Evolutionary conservation across 2,888 invertebrate species (phyloP).

Genomic region (Steromphala cineraria): DNA sequence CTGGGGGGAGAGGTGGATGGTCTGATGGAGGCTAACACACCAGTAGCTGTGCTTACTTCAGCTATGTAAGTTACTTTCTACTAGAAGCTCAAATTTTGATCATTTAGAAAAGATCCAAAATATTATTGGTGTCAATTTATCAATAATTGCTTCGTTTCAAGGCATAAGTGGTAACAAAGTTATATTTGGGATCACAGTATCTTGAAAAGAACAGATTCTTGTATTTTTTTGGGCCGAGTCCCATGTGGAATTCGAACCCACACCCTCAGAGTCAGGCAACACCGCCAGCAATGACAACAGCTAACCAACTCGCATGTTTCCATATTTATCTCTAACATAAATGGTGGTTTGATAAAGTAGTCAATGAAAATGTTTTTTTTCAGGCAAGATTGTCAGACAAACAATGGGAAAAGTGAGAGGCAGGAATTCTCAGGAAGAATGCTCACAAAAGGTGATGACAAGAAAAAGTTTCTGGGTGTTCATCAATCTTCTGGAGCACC

Average conservation of each 20-base stretch:
- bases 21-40: conserved; percentile 62
- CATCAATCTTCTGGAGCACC: too few species aligned
- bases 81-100: neutral
- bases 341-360: neutral
- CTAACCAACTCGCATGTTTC: too few species aligned
- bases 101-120: neutral
- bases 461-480: conserved; percentile 10
- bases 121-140: too few species aligned
- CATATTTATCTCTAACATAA: too few species aligned
- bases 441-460: conserved; percentile 23
- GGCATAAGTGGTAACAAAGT: too few species aligned
- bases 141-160: too few species aligned
- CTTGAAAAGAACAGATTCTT: too few species aligned
- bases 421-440: conserved; percentile 47
- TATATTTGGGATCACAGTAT: too few species aligned
- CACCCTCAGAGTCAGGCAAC: too few species aligned
- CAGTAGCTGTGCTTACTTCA: conserved; percentile 45
- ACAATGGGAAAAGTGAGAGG: conserved; percentile 50
- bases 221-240: too few species aligned
- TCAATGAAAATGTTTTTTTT: neutral
- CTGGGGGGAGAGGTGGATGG: conserved; percentile 85
- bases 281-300: too few species aligned
- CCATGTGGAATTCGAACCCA: too few species aligned
- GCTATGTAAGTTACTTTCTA: conserved; percentile 68
- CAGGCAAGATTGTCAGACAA: conserved; percentile 51